Base-by-base conservation (phyloP, 2,797 vertebrate species). In the Cossypha polioptera region DNA sequence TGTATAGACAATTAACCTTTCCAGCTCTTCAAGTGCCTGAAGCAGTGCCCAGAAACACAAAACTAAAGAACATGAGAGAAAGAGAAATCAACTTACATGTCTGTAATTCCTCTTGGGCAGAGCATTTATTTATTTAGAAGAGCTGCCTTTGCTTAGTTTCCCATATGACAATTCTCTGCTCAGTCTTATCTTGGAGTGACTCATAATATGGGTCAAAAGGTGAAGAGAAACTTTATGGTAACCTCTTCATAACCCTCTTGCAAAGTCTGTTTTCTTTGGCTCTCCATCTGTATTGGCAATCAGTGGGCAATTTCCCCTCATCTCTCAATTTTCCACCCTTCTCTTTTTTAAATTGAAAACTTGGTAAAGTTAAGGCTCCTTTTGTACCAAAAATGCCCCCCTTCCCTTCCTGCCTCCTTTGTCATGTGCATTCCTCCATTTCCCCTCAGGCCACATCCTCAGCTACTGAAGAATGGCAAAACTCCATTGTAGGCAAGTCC, bases 141-240 rank as follows among this genome's bases (percentile, higher is more conserved):
- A 67, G 11, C 17, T 92, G 66, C 43, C 53, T 86, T 80, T 92
- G 13, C 36, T 87, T 92, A 25, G 62, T 93, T 95, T 95, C 86
- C 93, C 93, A 58, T 83, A 87, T 29, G 47, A 88, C 61, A 88
- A 12, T 59, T 61, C 77, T 67, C 38, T 66, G 19, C 40, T 55
- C 51, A 58, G n/a, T 47, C 89, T 97, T 96, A 95, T 96, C 95
- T 94, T 35, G 28, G 18, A 91, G n/a, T 97, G 96, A 96, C 62
- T 97, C 96, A 95, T 28, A 67, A 50, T 21, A 17, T 57, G 76
- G 72, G 75, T 93, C 92, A 71, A 89, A 92, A 86, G 62, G 94
- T 69, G 62, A 88, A 91, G 38, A 74, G 74, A 89, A 92, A 72
- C 38, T 82, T 90, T 59, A 61, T 20, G 54, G 78, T 53, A 68